Conservation (phyloP, 1,140 invertebrate genomes). For the Ostrea denselamellosa region DNA sequence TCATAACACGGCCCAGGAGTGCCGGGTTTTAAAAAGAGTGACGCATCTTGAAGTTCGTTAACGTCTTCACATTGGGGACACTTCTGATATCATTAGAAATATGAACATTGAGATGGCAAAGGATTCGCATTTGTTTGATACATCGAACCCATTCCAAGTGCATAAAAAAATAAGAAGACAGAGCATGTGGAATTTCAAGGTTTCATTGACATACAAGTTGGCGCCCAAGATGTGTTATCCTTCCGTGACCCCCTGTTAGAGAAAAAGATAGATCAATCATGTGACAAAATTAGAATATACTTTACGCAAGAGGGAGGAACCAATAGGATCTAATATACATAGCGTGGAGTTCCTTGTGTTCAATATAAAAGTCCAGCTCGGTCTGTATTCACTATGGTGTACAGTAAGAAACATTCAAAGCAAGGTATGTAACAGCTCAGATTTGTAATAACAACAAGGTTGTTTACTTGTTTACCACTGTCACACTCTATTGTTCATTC, state of each 20-base stretch:
- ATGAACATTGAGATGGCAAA: background rate
- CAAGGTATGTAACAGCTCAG: background rate
- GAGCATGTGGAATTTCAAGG: background rate
- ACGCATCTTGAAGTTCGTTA: background rate
- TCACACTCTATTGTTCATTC: background rate
- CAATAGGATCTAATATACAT: background rate
- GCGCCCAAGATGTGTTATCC: background rate
- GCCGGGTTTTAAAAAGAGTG: background rate
- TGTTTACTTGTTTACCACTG: no score
- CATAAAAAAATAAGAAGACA: background rate
- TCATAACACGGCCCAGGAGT: background rate
- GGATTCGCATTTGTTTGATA: background rate
- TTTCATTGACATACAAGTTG: background rate
- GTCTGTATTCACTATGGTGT: background rate
- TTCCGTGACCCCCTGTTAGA: background rate
- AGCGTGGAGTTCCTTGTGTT: slow-evolving; percentile 7
- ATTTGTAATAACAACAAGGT: no score
- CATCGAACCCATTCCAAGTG: background rate
- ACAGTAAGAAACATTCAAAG: background rate
- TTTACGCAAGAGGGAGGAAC: background rate
- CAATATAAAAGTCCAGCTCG: slow-evolving; percentile 5
- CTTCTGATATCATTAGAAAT: background rate
- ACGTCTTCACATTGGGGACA: background rate
- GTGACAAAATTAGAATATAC: background rate
- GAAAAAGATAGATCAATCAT: background rate